Percentiles rank a stretch among this genome's conserved stretches.
These are phyloP conservation scores for Nymphalis urticae DNA, from an alignment of 2,888 invertebrate genomes.

Conservation along the genomic window DNA sequence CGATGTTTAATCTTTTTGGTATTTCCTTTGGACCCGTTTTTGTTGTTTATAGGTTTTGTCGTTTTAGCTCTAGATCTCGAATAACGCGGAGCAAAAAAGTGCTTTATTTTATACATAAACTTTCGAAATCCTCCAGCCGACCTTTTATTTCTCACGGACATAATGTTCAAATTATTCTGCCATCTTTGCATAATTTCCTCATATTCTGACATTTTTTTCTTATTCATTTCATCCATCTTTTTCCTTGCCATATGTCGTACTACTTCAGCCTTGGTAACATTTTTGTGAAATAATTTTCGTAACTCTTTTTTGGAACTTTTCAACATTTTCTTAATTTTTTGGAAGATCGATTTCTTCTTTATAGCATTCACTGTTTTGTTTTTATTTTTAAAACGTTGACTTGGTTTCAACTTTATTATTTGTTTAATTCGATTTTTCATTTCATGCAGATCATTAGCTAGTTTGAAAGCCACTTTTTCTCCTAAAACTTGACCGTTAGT, in stretches of 20 bases:
- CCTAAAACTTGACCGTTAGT: constrained; percentile 42
- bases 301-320: constrained; percentile 56
- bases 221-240: constrained; percentile 49
- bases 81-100: constrained; percentile 60
- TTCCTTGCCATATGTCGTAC: constrained; percentile 52
- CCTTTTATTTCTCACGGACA: constrained; percentile 49
- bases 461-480: constrained; percentile 46
- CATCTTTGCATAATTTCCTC: constrained; percentile 57
- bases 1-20: neutral
- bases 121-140: constrained; percentile 42
- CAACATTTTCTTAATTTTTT: constrained; percentile 55
- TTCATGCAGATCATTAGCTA: constrained; percentile 44
- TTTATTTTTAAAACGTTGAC: constrained; percentile 5
- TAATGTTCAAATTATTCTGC: constrained; percentile 55
- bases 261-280: constrained; percentile 52
- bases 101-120: constrained; percentile 52
- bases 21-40: constrained; percentile 24
- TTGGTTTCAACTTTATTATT: constrained; percentile 39
- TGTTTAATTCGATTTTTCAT: constrained; percentile 48
- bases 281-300: constrained; percentile 46
- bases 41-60: constrained; percentile 45
- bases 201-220: constrained; percentile 50
- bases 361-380: constrained; percentile 37
- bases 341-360: constrained; percentile 49
- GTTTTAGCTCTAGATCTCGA: constrained; percentile 58